Evolutionary conservation across 2,888 invertebrate genomes (phyloP), one percentile per base, ranked within the genome.

Genomic region (Caenorhabditis sinica): DNA sequence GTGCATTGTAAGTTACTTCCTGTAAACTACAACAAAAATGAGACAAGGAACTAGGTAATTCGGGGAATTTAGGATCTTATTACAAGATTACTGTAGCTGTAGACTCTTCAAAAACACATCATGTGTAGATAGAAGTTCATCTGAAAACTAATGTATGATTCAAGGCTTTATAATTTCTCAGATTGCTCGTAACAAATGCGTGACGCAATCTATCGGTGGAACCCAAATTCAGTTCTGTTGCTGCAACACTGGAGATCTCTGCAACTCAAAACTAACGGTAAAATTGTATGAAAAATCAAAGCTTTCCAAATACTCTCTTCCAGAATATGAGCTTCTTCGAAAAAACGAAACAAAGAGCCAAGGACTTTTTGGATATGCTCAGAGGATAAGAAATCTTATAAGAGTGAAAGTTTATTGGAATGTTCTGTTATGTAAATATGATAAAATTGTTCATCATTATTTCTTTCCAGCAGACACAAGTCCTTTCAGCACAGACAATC

Each of bases 201-300:
- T 86, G n/a, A 77, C 72, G 2, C 85, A 88, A 49, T 61, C 69
- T 1, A 43, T 88, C 23, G 83, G 76, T 23, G 88, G 88, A 28
- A 83, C 69, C 28, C 66, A 79, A 51, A 66, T 85, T 49, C 63
- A 81, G 28, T 86, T 88, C 51, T 88, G 88, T 51, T 88, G 88
- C 51, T 88, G 88, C 63, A 88, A 88, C 65, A 82, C 81, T n/a
- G 88, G 88, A 15, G 85, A 88, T 68, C 68, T 88, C 49, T 88
- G 88, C 77, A 88, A 88, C 66, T 88, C 88, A 8, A 88, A 88
- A 60, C 28, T 79, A 11, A 86, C 88, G 28, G 88, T 88, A 30
- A n/a, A n/a, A n/a, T n/a, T n/a, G n/a, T n/a, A n/a, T n/a, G n/a
- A n/a, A n/a, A n/a, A n/a, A n/a, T n/a, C n/a, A n/a, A n/a, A n/a